These are phyloP conservation scores for Passerculus sandwichensis DNA, from an alignment of 2,797 vertebrate species.

Conservation along the genomic window DNA sequence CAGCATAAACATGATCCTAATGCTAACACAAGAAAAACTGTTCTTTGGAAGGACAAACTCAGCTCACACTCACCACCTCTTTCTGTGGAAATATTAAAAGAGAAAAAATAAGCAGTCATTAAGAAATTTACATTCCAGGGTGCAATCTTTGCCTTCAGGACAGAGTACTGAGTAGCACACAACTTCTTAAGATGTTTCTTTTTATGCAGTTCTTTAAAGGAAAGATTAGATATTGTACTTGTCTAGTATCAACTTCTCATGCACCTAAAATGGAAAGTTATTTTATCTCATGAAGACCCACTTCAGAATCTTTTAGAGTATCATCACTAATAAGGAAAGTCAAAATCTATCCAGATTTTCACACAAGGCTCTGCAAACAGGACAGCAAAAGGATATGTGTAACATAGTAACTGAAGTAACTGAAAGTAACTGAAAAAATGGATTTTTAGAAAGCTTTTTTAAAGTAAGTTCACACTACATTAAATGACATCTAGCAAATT, in stretches of 20 bases:
- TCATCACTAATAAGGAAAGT: neutral
- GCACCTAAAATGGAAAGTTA: neutral
- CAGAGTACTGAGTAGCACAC: neutral
- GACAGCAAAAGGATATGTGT: neutral
- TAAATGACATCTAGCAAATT: neutral
- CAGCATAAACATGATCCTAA: slow-evolving; percentile 55
- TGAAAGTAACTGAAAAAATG: neutral
- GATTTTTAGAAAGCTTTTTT: neutral
- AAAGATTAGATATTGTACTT: neutral
- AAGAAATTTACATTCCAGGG: slow-evolving; percentile 1
- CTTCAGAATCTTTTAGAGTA: neutral
- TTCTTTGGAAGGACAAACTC: slow-evolving; percentile 2
- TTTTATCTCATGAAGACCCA: neutral
- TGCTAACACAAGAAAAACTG: neutral
- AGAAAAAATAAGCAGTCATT: slow-evolving; percentile 61
- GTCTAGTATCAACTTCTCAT: neutral
- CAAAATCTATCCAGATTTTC: neutral
- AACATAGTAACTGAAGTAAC: neutral
- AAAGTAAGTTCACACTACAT: neutral
- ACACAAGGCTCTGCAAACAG: neutral
- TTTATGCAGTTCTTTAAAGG: neutral
- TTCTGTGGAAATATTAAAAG: slow-evolving; percentile 68
- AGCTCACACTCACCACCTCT: slow-evolving; percentile 80
- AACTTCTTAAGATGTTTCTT: neutral
- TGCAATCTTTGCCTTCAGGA: slow-evolving; percentile 1